Percentiles rank a stretch among this genome's conserved stretches.
Conservation (phyloP, 1,140 invertebrate genomes). For the Cataglyphis hispanica region DNA sequence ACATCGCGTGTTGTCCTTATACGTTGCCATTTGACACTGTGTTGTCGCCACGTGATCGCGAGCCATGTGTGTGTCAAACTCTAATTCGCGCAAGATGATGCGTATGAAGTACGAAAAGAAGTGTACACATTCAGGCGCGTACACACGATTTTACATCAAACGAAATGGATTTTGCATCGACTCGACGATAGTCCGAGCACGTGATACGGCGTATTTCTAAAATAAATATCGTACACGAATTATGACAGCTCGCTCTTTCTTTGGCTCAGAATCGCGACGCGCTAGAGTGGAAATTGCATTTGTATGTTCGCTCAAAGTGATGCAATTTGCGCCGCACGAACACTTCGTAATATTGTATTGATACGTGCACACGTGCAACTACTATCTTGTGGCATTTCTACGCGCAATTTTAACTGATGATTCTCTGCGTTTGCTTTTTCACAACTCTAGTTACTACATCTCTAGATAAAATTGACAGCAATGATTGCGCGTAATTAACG, state of each 20-base stretch:
- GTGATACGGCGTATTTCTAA: constrained; percentile 23
- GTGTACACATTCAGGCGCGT: not conserved
- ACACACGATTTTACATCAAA: not conserved
- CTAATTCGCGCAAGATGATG: not conserved
- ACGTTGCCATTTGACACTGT: not conserved
- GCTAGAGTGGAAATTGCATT: constrained; percentile 34
- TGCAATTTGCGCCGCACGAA: constrained; percentile 37
- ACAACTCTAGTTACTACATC: too few relatives aligned
- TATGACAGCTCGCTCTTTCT: not conserved
- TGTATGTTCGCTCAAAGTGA: constrained; percentile 33
- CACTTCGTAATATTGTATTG: not conserved
- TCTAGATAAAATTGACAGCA: not conserved
- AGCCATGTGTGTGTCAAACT: constrained; percentile 15
- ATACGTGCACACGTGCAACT: not conserved
- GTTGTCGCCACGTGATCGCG: constrained; percentile 16
- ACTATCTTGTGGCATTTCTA: not conserved
- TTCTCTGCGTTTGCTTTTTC: too few relatives aligned
- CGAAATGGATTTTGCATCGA: not conserved
- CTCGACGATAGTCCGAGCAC: not conserved
- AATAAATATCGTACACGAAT: constrained; percentile 42
- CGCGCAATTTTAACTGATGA: constrained; percentile 21
- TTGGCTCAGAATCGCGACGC: not conserved
- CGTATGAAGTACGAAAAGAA: not conserved
- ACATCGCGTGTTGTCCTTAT: not conserved
- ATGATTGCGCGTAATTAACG: not conserved